Evolutionary conservation across 30 jellyfish, hydroid and myxozoan species (phyloP).

Genomic region (Aurelia coerulea): DNA sequence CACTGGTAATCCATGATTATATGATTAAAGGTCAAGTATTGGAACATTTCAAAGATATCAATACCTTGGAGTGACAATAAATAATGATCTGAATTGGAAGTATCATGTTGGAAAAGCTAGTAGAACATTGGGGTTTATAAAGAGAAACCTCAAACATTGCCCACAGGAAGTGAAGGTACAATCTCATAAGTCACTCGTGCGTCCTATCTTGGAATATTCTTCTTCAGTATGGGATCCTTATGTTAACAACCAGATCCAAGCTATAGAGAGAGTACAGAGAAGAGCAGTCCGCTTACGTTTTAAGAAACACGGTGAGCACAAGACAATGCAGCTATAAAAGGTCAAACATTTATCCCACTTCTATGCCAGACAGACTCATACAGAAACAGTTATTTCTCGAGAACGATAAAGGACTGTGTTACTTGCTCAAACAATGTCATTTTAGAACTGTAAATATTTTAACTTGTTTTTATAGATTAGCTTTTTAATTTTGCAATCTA

Average conservation of each 20-base stretch:
- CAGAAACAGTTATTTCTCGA: too few relatives aligned
- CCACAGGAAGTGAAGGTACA: slow-evolving; percentile 24
- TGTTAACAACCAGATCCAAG: slow-evolving; percentile 43
- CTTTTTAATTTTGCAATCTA: too few relatives aligned
- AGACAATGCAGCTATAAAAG: too few relatives aligned
- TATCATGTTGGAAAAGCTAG: slow-evolving; percentile 52
- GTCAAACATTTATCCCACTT: too few relatives aligned
- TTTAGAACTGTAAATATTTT: too few relatives aligned
- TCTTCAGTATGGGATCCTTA: slow-evolving; percentile 44
- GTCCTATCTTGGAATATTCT: slow-evolving; percentile 66
- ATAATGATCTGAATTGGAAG: slow-evolving; percentile 59
- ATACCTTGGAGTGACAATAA: slow-evolving; percentile 57
- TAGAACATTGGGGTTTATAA: slow-evolving; percentile 54
- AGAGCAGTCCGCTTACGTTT: slow-evolving; percentile 46
- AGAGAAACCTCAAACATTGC: slow-evolving; percentile 61
- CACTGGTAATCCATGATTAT: slow-evolving; percentile 39
- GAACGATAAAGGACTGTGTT: too few relatives aligned
- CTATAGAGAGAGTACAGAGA: slow-evolving; percentile 35
- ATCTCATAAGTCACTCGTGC: too few relatives aligned
- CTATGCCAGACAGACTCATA: too few relatives aligned
- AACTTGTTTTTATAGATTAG: too few relatives aligned
- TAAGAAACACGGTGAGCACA: too few relatives aligned
- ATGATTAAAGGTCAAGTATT: slow-evolving; percentile 25
- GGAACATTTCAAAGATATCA: slow-evolving; percentile 53
- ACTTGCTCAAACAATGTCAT: too few relatives aligned